Conservation (phyloP, 2,797 vertebrate species). For the Eulemur rubriventer region DNA sequence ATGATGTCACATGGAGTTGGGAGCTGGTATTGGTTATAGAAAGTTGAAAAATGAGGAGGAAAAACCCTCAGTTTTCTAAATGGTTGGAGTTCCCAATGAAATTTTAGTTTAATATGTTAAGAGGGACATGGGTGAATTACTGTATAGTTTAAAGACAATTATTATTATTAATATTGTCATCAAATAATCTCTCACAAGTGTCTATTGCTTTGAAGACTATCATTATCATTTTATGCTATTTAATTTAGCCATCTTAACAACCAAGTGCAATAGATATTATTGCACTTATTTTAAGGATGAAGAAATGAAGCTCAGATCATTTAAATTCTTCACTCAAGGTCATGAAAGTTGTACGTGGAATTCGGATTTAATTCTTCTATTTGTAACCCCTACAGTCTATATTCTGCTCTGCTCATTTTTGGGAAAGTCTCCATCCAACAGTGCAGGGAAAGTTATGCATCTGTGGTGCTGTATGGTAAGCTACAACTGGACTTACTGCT, state of each 20-base stretch:
- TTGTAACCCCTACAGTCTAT: not conserved
- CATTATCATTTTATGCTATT: not conserved
- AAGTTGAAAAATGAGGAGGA: not conserved
- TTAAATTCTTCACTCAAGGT: not conserved
- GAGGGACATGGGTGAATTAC: not conserved
- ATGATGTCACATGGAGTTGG: not conserved
- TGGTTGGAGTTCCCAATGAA: not conserved
- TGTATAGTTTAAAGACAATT: not conserved
- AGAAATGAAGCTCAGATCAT: not conserved
- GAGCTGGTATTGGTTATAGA: not conserved
- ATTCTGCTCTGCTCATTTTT: not conserved
- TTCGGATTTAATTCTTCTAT: not conserved
- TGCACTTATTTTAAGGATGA: constrained; percentile 1
- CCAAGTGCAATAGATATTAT: not conserved
- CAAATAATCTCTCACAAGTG: not conserved
- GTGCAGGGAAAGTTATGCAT: not conserved
- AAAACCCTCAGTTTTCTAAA: not conserved
- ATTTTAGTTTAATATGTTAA: not conserved
- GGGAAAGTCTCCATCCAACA: not conserved
- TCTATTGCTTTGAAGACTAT: not conserved
- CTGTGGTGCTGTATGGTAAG: not conserved
- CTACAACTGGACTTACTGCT: not conserved
- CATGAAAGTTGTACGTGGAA: not conserved
- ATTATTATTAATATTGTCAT: not conserved
- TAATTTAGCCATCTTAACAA: not conserved